Evolutionary conservation across 2,797 vertebrate species (phyloP), one percentile per base, ranked within the genome.

Genomic region (Ciconia nigra): DNA sequence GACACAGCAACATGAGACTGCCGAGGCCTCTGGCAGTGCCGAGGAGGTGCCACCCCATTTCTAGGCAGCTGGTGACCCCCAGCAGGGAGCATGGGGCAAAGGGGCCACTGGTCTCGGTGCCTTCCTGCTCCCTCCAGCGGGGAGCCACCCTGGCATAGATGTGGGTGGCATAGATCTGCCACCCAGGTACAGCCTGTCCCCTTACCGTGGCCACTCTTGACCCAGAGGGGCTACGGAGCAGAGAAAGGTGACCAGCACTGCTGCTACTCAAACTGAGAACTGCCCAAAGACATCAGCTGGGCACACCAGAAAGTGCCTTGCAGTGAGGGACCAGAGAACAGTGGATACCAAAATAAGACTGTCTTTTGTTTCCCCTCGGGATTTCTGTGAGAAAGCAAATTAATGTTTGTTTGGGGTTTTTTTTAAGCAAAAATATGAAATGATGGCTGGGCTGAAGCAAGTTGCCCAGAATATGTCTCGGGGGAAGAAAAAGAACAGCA

Each of bases 41-140:
- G 0, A 24, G 24, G 39, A 73, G 18, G 11, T 62, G 62, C 39
- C 42, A 28, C 29, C 28, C 5, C 39, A 8, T 37, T 83, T 41
- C 52, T 7, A 42, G n/a, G 49, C 42, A 81, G 35, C n/a, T 66
- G n/a, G 6, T 2, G 5, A 20, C 15, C 2, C 9, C 46, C 31
- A 62, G 19, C 21, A 86, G 11, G 13, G 16, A 88, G 35, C 12
- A 52, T 2, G 2, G 25, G 37, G 58, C 35, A 54, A n/a, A 72
- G 6, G 20, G 39, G 7, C 17, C 39, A 54, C 29, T 11, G 17
- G 41, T 5, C 47, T 59, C 1, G 0, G 22, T n/a, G 20, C 22
- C 52, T 2, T 83, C 39, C 57, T 44, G 13, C 16, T 44, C 24
- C 25, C 51, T 70, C 28, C 59, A 67, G 15, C 63, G 62, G n/a